Percentiles rank a stretch among this genome's conserved stretches.
These are phyloP conservation scores for Malachius bipustulatus DNA, from an alignment of 2,888 invertebrate genomes.

Conservation along the genomic window DNA sequence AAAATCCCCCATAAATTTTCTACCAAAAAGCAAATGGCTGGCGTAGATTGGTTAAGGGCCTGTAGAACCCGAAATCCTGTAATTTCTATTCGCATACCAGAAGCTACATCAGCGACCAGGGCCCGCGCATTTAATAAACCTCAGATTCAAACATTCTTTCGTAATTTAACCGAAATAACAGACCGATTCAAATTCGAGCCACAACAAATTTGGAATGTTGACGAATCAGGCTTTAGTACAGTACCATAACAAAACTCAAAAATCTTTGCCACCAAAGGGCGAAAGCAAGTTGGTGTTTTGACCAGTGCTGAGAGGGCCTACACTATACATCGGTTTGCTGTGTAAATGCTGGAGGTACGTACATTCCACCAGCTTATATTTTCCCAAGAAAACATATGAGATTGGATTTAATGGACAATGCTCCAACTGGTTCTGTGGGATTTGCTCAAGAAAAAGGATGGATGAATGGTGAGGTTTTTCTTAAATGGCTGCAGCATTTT, in stretches of 20 bases:
- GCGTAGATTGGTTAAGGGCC: neutral
- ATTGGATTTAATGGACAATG: constrained; percentile 3
- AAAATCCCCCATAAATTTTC: neutral
- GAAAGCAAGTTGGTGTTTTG: constrained; percentile 2
- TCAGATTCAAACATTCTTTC: constrained; percentile 1
- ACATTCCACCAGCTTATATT: constrained; percentile 1
- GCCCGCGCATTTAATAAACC: constrained; percentile 2
- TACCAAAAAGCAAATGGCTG: neutral
- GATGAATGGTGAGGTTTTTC: constrained; percentile 2
- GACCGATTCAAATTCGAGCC: constrained; percentile 2
- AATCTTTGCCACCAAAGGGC: no score
- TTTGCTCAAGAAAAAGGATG: constrained; percentile 1
- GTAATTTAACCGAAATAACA: constrained; percentile 1
- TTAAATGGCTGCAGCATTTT: constrained; percentile 3
- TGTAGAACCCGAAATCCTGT: neutral
- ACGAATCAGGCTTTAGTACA: constrained; percentile 3
- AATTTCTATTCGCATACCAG: neutral
- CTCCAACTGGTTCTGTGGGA: constrained; percentile 2
- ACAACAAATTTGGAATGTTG: constrained; percentile 1
- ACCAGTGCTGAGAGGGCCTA: constrained; percentile 2
- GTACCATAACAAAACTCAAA: constrained; percentile 1
- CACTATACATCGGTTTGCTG: constrained; percentile 3
- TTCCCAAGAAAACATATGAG: constrained; percentile 3
- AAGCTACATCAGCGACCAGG: constrained; percentile 3
- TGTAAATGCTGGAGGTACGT: neutral